phyloP scores from a whole-genome alignment of 2,797 vertebrate genomes.

The Hippocampus kuda region DNA sequence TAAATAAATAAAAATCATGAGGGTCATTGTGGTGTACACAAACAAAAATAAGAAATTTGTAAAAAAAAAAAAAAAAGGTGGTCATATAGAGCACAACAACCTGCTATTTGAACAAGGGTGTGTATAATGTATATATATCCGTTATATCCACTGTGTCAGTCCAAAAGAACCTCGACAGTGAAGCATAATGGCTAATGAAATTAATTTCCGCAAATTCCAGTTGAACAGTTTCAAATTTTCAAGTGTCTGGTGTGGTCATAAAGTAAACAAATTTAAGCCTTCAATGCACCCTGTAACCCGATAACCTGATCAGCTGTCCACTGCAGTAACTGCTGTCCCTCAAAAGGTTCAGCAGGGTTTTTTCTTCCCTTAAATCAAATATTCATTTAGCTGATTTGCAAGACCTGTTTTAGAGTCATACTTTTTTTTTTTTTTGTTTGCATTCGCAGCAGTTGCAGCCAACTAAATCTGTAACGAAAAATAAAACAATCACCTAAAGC shows the following conservation, averaged over 20 bases:
- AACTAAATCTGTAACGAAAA: neutral
- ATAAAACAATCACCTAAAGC: conserved; percentile 15
- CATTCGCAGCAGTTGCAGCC: neutral
- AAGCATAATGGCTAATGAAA: too few relatives aligned
- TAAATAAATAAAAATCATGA: neutral
- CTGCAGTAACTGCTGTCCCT: too few relatives aligned
- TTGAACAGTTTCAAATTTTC: neutral
- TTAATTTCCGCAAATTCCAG: neutral
- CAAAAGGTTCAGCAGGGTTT: too few relatives aligned
- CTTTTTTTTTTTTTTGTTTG: neutral
- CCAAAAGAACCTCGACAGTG: neutral
- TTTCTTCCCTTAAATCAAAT: neutral
- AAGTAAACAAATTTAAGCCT: neutral
- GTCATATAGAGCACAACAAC: too few relatives aligned
- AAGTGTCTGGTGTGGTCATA: neutral
- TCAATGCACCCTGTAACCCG: too few relatives aligned
- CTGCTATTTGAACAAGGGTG: neutral
- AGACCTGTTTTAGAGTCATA: neutral
- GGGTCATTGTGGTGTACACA: conserved; percentile 30
- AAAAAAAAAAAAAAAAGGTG: too few relatives aligned
- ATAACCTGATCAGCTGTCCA: too few relatives aligned
- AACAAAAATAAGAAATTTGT: conserved; percentile 12
- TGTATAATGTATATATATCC: neutral
- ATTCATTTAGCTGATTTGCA: neutral
- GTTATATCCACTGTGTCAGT: neutral